phyloP scores from a whole-genome alignment of 2,888 invertebrate genomes.

The Tolmerus cingulatus region DNA sequence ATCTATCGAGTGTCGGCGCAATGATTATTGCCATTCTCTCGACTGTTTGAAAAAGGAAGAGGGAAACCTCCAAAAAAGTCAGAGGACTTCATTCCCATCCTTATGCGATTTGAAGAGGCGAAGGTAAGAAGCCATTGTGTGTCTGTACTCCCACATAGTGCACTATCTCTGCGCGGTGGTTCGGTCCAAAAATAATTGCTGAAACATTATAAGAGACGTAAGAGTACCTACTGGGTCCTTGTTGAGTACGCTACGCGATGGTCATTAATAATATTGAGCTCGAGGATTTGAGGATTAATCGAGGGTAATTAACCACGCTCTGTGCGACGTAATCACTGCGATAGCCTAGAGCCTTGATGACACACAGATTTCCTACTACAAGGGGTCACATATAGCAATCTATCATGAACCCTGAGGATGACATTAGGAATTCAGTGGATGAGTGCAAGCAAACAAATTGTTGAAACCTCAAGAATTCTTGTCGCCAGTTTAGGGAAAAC shows the following conservation, averaged over 20 bases:
- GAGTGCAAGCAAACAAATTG: neutral
- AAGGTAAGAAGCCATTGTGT: neutral
- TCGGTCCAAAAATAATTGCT: neutral
- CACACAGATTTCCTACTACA: slow-evolving; percentile 5
- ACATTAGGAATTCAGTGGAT: slow-evolving; percentile 25
- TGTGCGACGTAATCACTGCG: neutral
- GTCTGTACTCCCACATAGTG: neutral
- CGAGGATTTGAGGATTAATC: neutral
- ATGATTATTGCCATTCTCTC: slow-evolving; percentile 14
- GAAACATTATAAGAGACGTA: too few relatives aligned
- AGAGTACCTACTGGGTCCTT: neutral
- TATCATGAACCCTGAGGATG: slow-evolving; percentile 21
- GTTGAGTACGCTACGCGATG: neutral
- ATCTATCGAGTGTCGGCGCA: slow-evolving; percentile 27
- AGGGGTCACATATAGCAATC: neutral
- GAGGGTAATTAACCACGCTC: slow-evolving; percentile 5
- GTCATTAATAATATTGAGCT: slow-evolving; percentile 24
- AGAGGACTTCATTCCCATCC: slow-evolving; percentile 12
- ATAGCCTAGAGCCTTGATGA: slow-evolving; percentile 8
- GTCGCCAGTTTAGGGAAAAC: neutral
- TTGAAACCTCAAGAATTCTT: neutral
- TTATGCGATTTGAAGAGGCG: neutral
- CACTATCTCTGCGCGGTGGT: neutral
- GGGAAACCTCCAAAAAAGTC: neutral
- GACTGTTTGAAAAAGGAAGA: neutral